Evolutionary conservation across 2,888 invertebrate species (phyloP).

Genomic region (Diploptera punctata): DNA sequence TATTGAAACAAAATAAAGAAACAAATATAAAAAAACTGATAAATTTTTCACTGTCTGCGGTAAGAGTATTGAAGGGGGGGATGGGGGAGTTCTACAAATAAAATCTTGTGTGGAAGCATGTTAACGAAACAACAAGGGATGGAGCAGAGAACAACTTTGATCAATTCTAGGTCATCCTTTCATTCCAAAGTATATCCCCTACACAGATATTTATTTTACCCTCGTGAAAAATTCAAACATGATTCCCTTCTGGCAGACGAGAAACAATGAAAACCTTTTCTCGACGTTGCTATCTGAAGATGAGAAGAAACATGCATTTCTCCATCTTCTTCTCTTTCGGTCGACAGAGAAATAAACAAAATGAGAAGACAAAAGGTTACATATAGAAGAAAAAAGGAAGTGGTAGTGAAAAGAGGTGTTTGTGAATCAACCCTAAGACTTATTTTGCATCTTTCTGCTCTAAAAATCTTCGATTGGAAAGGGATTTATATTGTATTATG

Average conservation of each 20-base stretch:
- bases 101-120: neutral
- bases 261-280: slow-evolving; percentile 14
- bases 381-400: neutral
- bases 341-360: slow-evolving; percentile 9
- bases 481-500: slow-evolving; percentile 19
- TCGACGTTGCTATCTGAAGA: neutral
- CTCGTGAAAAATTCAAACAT: slow-evolving; percentile 24
- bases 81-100: neutral
- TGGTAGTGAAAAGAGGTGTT: neutral
- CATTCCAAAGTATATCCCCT: neutral
- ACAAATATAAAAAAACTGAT: no score
- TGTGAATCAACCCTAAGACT: slow-evolving; percentile 1
- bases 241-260: slow-evolving; percentile 10
- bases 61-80: no score
- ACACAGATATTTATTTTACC: slow-evolving; percentile 13
- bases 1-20: no score
- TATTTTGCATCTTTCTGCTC: neutral
- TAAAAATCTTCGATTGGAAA: slow-evolving; percentile 22
- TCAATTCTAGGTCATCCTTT: slow-evolving; percentile 15
- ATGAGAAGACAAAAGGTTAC: neutral
- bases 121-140: neutral
- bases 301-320: neutral
- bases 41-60: no score
- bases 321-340: neutral
- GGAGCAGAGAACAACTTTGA: neutral